These are phyloP conservation scores for Merluccius polli DNA, from an alignment of 2,797 vertebrate genomes.

Conservation along the genomic window DNA sequence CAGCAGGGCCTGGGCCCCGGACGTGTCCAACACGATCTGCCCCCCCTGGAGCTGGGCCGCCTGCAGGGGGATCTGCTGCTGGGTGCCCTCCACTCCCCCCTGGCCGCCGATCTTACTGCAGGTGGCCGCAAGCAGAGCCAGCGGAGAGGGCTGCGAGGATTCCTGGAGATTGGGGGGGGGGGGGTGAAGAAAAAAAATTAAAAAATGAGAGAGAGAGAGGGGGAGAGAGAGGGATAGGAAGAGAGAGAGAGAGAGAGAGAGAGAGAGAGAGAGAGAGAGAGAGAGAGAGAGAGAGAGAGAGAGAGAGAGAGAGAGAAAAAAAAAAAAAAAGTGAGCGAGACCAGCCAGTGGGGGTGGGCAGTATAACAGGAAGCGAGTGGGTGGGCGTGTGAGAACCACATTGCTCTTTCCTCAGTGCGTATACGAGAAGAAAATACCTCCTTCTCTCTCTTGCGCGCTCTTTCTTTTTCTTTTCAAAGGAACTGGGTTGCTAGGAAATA, in stretches of 20 bases:
- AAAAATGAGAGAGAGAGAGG: conserved; percentile 9
- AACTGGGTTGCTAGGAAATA: conserved; percentile 67
- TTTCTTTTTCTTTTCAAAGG: conserved; percentile 54
- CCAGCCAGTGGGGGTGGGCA: conserved; percentile 78
- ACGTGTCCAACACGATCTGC: conserved; percentile 91
- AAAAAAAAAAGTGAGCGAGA: conserved; percentile 44
- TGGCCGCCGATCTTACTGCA: conserved; percentile 99
- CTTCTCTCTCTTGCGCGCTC: conserved; percentile 42
- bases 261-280: conserved; percentile 39
- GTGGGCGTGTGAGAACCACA: conserved; percentile 73
- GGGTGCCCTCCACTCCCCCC: conserved; percentile 64
- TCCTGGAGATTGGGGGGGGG: conserved; percentile 70
- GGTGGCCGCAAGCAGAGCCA: conserved; percentile 96
- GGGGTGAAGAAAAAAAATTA: conserved; percentile 24
- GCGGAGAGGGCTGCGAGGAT: conserved; percentile 92
- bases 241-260: conserved; percentile 31
- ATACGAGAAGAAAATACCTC: conserved; percentile 59
- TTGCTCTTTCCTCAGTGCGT: conserved; percentile 71
- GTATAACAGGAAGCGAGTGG: conserved; percentile 80
- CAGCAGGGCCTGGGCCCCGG: conserved; percentile 88
- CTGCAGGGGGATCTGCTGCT: conserved; percentile 71
- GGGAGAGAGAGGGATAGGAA: conserved; percentile 22
- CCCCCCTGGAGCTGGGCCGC: conserved; percentile 78
- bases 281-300: conserved; percentile 25
- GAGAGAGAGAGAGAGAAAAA: conserved; percentile 48